Evolutionary conservation across 2,113 vertebrate species (phyloP).

Genomic region (Cnemophilus loriae): DNA sequence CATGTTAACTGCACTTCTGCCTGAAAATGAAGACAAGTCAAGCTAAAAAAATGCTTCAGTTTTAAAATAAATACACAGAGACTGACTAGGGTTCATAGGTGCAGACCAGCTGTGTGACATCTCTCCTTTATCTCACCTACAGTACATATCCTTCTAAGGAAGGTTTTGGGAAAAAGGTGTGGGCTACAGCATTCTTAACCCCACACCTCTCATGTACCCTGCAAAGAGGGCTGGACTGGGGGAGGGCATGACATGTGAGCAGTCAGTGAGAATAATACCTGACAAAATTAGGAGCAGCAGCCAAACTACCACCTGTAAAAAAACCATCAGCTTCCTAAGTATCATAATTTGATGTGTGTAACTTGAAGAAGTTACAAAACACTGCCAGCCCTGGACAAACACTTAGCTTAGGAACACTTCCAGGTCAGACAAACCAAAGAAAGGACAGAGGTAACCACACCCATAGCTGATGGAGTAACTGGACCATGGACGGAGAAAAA

Average conservation of each 20-base stretch:
- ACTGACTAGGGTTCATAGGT: background rate
- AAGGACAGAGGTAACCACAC: background rate
- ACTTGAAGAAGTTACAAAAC: background rate
- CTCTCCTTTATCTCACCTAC: background rate
- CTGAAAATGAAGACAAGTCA: background rate
- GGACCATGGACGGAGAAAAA: background rate
- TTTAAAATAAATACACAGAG: background rate
- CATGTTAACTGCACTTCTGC: background rate
- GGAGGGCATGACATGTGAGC: background rate
- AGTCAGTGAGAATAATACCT: background rate
- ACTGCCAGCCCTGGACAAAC: background rate
- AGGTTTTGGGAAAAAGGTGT: background rate
- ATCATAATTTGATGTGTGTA: background rate
- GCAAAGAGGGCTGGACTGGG: background rate
- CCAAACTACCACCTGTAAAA: background rate
- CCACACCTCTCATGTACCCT: background rate
- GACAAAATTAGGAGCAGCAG: background rate
- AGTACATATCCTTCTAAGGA: background rate
- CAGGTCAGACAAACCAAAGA: background rate
- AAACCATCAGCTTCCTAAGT: background rate
- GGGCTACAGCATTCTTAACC: background rate
- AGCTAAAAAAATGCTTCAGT: background rate
- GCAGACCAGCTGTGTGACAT: background rate
- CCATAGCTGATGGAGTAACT: background rate
- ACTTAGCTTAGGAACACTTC: background rate